Percentiles rank a stretch among this genome's conserved stretches.
Conservation (phyloP, 1,140 invertebrate species). For the Drosophila erecta region DNA sequence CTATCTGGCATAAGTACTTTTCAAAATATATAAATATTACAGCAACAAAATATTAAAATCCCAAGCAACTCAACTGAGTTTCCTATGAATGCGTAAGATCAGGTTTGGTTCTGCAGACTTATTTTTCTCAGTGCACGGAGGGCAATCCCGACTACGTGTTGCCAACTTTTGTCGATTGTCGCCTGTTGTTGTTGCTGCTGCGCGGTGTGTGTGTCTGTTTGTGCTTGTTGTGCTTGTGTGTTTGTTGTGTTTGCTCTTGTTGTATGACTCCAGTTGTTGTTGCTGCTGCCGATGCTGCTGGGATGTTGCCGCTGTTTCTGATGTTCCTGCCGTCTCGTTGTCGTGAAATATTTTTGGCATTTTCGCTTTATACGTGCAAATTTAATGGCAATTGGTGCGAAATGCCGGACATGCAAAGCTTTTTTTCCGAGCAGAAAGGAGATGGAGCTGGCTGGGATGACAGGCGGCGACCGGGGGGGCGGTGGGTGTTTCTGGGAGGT, state of each 20-base stretch:
- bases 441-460: slow-evolving; percentile 20
- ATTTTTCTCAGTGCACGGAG: slow-evolving; percentile 4
- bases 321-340: slow-evolving; percentile 52
- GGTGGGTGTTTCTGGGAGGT: slow-evolving; percentile 6
- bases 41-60: too few species aligned
- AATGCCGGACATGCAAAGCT: slow-evolving; percentile 77
- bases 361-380: slow-evolving; percentile 79
- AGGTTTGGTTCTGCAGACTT: background rate
- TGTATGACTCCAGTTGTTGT: slow-evolving; percentile 25
- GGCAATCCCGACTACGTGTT: slow-evolving; percentile 65
- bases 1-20: too few species aligned
- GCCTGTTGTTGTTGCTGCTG: slow-evolving; percentile 52
- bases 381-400: slow-evolving; percentile 83
- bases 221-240: slow-evolving; percentile 14
- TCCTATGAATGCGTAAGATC: too few species aligned
- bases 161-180: slow-evolving; percentile 47
- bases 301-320: slow-evolving; percentile 27
- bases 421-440: background rate
- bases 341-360: slow-evolving; percentile 81
- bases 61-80: too few species aligned
- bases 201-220: slow-evolving; percentile 7
- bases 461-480: slow-evolving; percentile 32
- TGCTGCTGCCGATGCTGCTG: slow-evolving; percentile 5
- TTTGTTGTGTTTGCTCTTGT: slow-evolving; percentile 40
- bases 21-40: too few species aligned